These are phyloP conservation scores for Solen grandis DNA, from an alignment of 1,140 invertebrate genomes.

Conservation along the genomic window DNA sequence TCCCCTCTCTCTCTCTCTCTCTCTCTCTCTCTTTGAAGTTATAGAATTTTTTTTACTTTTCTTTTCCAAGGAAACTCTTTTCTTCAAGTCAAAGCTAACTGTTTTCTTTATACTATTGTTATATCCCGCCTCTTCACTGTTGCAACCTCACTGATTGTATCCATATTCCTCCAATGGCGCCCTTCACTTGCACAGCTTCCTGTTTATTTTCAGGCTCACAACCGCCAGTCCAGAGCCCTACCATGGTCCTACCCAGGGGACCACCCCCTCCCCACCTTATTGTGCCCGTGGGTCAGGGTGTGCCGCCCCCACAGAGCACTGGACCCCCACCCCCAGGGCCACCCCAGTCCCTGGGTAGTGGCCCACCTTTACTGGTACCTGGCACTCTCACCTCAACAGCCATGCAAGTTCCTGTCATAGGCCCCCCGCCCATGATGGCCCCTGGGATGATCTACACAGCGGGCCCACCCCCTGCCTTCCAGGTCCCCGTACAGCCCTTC, in stretches of 20 bases:
- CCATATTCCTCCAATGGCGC: neutral
- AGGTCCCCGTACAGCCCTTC: slow-evolving; percentile 42
- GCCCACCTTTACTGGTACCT: neutral
- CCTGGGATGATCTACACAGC: slow-evolving; percentile 39
- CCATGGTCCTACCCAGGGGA: neutral
- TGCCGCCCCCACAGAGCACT: neutral
- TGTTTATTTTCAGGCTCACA: neutral
- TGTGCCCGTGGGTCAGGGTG: neutral
- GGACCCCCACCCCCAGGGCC: neutral
- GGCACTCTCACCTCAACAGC: slow-evolving; percentile 13
- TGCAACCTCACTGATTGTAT: no score
- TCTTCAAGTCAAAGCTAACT: no score
- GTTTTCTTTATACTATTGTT: no score
- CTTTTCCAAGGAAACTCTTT: no score
- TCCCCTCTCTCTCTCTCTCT: no score
- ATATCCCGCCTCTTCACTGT: no score
- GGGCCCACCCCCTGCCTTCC: slow-evolving; percentile 28
- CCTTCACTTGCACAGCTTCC: neutral
- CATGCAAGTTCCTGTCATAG: slow-evolving; percentile 8
- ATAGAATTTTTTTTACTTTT: no score
- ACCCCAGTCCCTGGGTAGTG: neutral
- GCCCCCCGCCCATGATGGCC: slow-evolving; percentile 7
- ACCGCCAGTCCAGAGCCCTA: neutral
- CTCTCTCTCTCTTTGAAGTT: no score
- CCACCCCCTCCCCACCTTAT: neutral